Evolutionary conservation across 2,888 invertebrate species (phyloP), one percentile per base, ranked within the genome.

Genomic region (Melipona beecheii): DNA sequence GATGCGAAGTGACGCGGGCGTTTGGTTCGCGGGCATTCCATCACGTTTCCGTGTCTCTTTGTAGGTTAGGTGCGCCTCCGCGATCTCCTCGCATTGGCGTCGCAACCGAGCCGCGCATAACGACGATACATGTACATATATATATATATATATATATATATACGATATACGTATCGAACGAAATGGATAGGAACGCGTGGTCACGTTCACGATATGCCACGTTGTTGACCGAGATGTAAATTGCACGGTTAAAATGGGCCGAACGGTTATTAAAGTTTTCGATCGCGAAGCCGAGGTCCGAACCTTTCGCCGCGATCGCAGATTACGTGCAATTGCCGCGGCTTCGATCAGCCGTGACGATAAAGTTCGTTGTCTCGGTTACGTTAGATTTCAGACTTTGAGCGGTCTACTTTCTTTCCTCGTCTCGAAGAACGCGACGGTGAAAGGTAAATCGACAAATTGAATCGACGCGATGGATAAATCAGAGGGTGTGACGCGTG

Each of bases 41-140:
- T 89, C 90, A 89, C 90, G 89, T 87, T 87, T 86, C 83, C 87
- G 85, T 81, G 83, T 82, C 87, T 86, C 87, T 90, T 89, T 90
- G 87, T 90, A 86, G 87, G 90, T 87, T 86, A 89, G 87, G 85
- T 81, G 88, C 85, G 88, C 87, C 88, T 84, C 80, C 75, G 52
- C 80, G 75, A 68, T 66, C 74, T 66, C 50, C 54, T 72, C 78
- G 78, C 85, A 85, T 83, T 80, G 86, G 86, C 87, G 89, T 89
- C 84, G 74, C 88, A 60, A 60, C n/a, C n/a, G n/a, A 58, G 15
- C 43, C 56, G n/a, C n/a, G n/a, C 56, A n/a, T 58, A 58, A 58
- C 56, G 56, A 58, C 13, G 15, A 15, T n/a, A n/a, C 15, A n/a
- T 2, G n/a, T 43, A 43, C 2, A 11, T 5, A 36, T 5, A 36